phyloP scores from a whole-genome alignment of 2,113 vertebrate genomes.

The Rhodinocichla rosea region DNA sequence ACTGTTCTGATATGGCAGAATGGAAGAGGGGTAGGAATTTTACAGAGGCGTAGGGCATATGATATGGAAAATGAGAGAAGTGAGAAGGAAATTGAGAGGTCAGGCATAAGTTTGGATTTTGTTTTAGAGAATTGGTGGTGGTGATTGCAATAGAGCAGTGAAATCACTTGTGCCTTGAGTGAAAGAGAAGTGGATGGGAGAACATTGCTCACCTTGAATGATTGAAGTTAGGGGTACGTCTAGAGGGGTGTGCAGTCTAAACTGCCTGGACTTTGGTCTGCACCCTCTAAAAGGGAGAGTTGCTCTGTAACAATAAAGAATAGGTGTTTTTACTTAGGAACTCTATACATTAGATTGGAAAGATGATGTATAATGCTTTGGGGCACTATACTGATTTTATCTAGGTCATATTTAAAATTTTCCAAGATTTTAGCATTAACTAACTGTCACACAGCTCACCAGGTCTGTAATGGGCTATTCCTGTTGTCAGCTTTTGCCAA shows the following conservation, averaged over 20 bases:
- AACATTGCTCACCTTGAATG: neutral
- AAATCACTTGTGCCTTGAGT: neutral
- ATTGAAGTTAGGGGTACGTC: neutral
- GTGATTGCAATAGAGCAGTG: neutral
- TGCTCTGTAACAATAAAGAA: neutral
- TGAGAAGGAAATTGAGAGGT: neutral
- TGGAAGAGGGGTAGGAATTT: neutral
- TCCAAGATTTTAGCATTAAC: neutral
- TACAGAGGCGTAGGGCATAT: neutral
- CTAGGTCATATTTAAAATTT: neutral
- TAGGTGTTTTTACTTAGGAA: neutral
- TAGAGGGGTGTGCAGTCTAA: neutral
- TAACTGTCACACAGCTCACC: neutral
- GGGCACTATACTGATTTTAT: neutral
- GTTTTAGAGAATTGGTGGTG: neutral
- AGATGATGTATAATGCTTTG: neutral
- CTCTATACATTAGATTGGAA: neutral
- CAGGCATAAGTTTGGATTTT: neutral
- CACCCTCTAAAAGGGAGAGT: neutral
- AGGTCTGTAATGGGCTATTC: neutral
- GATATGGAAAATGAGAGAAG: neutral
- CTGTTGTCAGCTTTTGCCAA: neutral
- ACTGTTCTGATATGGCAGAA: neutral
- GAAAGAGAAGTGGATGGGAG: neutral
- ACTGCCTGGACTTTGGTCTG: neutral